Evolutionary conservation across 1,140 invertebrate species (phyloP).

Genomic region (Campoletis sonorensis): DNA sequence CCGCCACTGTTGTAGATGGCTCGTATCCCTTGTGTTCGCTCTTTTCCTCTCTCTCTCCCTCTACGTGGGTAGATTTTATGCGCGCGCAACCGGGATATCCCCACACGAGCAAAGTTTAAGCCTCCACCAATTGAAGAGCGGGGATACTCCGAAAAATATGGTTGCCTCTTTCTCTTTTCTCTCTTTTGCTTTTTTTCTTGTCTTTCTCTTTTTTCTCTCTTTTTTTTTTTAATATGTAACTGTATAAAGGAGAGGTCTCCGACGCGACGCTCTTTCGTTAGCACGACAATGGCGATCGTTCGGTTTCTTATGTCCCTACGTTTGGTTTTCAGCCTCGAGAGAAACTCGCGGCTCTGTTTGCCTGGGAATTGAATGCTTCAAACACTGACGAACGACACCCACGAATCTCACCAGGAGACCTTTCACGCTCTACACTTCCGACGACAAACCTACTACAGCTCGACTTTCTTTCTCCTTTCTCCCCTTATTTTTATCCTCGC

Average conservation of each 20-base stretch:
- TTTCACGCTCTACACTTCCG: no score
- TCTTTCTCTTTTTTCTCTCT: neutral
- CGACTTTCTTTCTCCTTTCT: neutral
- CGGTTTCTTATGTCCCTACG: constrained; percentile 18
- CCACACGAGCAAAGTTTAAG: no score
- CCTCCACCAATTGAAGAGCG: no score
- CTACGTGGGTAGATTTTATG: neutral
- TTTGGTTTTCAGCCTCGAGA: neutral
- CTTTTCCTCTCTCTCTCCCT: no score
- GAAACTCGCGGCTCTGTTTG: no score
- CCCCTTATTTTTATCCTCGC: neutral
- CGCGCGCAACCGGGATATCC: neutral
- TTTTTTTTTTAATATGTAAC: neutral
- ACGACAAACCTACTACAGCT: no score
- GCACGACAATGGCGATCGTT: neutral
- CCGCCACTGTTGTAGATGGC: no score
- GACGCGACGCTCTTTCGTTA: constrained; percentile 25
- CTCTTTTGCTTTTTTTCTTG: neutral
- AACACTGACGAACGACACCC: no score
- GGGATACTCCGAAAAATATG: no score
- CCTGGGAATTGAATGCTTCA: no score
- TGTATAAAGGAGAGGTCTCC: neutral
- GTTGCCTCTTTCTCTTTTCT: no score
- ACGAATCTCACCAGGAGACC: no score
- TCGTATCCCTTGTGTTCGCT: neutral